These are phyloP conservation scores for Melanotaenia boesemani DNA, from an alignment of 2,797 vertebrate species.

Conservation along the genomic window DNA sequence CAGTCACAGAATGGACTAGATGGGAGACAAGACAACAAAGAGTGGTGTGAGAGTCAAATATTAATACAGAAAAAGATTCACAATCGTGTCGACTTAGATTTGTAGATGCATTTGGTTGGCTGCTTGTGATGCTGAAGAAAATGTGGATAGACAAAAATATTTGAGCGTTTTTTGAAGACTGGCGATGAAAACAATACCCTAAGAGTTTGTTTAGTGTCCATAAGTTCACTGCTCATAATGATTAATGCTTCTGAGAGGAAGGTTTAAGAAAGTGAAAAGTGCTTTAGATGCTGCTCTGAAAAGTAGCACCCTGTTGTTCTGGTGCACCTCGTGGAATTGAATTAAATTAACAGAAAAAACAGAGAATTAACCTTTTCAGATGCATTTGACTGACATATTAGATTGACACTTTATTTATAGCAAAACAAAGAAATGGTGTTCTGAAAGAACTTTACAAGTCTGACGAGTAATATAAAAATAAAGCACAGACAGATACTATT, in stretches of 20 bases:
- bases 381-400: neutral
- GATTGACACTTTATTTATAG: neutral
- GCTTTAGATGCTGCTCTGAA: neutral
- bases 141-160: neutral
- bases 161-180: neutral
- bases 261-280: conserved; percentile 4
- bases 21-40: conserved; percentile 14
- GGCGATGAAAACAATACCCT: neutral
- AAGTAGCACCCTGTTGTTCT: neutral
- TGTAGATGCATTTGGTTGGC: neutral
- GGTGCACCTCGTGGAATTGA: neutral
- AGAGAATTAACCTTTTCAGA: too few species aligned
- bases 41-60: conserved; percentile 8
- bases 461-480: neutral
- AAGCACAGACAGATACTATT: neutral
- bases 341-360: neutral
- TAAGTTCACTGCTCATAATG: neutral
- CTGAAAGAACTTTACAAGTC: neutral
- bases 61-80: neutral
- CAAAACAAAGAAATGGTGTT: neutral
- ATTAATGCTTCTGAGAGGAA: conserved; percentile 6
- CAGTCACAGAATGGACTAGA: conserved; percentile 27
- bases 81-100: neutral
- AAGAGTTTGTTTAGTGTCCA: conserved; percentile 1
- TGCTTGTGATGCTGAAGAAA: neutral